Evolutionary conservation across 1,140 invertebrate species (phyloP), one percentile per base, ranked within the genome.

Genomic region (Hyphantria cunea): DNA sequence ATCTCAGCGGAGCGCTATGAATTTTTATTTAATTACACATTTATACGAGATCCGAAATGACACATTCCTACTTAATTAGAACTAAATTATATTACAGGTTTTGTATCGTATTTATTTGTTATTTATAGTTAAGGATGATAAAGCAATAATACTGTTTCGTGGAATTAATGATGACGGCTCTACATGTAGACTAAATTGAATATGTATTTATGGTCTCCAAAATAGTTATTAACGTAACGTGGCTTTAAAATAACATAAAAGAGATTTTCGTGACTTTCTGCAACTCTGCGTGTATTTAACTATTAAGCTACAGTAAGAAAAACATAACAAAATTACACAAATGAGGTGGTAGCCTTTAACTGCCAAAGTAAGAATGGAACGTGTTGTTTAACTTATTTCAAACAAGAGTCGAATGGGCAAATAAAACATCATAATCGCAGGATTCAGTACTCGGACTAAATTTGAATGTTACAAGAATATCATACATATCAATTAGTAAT

Each of bases 11-110:
- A 77, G 74, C 75, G 74, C 68, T 80, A 83, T 87, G 81, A 89
- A 88, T 88, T 85, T 86, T 87, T 82, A 86, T 85, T 82, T 80
- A 80, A 76, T 84, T 83, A 80, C 68, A 79, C 52, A 56, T 64
- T 67, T 74, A 68, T 70, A 77, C 64, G 66, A 82, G 72, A 83
- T 82, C 78, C 68, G 70, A 78, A 76, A 82, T 87, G 83, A 87
- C 82, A 82, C 84, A 86, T 78, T 69, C 70, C 58, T 60, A 60
- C 56, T 58, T 66, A 67, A 64, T 49, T 61, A 52, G 67, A 72
- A 70, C 68, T 67, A n/a, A n/a, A n/a, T n/a, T n/a, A n/a, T n/a
- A 72, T 83, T 78, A 80, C 71, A 58, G 68, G 67, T 76, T 76
- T 56, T 42, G 33, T 56, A 50, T 51, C 34, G 45, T 56, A 56